Percentiles rank a stretch among this genome's conserved stretches.
These are phyloP conservation scores for Champsocephalus esox DNA, from an alignment of 2,797 vertebrate genomes.

Conservation along the genomic window DNA sequence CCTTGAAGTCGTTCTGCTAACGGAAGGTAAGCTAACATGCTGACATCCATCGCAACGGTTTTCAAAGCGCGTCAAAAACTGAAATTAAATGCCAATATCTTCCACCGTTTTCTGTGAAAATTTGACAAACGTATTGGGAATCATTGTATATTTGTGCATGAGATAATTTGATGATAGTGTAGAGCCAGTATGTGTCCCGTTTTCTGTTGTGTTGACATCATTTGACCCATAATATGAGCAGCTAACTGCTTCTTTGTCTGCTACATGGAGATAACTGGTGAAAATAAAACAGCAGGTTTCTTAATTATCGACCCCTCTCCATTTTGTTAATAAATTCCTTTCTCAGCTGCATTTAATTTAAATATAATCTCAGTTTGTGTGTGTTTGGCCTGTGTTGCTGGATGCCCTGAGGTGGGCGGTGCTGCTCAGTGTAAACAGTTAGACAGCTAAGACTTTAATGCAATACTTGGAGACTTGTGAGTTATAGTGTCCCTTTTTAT, in stretches of 20 bases:
- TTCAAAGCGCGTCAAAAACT: neutral
- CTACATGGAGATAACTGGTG: accelerated
- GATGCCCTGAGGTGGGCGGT: slow-evolving; percentile 34
- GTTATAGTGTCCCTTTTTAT: no score
- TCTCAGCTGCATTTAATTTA: neutral
- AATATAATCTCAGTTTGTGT: neutral
- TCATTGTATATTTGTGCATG: neutral
- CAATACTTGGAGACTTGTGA: no score
- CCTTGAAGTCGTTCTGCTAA: slow-evolving; percentile 64
- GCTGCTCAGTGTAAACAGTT: neutral
- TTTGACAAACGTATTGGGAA: accelerated
- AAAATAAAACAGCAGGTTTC: accelerated
- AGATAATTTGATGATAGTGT: neutral
- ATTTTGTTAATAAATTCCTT: neutral
- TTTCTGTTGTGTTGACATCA: slow-evolving; percentile 22
- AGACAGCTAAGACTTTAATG: neutral
- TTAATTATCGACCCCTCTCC: accelerated
- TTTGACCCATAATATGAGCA: slow-evolving; percentile 17
- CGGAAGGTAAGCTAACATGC: slow-evolving; percentile 59
- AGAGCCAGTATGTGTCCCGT: neutral
- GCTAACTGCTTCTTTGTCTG: neutral
- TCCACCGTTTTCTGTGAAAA: accelerated
- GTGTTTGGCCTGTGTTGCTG: slow-evolving; percentile 16
- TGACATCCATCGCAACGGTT: slow-evolving; percentile 15
- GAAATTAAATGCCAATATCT: neutral